Conservation (phyloP, 2,113 vertebrate genomes). For the Callocephalon fimbriatum region DNA sequence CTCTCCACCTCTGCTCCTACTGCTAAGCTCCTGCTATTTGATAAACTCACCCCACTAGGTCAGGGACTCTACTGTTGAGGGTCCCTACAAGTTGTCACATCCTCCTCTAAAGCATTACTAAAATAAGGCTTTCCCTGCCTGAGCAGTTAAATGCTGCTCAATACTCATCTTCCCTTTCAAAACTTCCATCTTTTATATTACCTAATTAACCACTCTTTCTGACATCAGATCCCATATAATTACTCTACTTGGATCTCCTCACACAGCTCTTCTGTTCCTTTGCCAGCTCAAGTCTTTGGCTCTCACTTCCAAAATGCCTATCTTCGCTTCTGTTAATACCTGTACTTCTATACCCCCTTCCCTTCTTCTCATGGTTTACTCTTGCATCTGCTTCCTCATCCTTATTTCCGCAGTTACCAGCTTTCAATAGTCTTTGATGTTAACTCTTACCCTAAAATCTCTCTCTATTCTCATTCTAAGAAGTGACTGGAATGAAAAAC, state of each 20-base stretch:
- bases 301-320: conserved; percentile 20
- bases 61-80: neutral
- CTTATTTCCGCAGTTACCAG: neutral
- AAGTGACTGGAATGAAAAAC: neutral
- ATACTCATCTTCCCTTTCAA: neutral
- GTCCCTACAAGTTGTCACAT: neutral
- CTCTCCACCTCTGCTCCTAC: neutral
- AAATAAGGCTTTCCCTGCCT: neutral
- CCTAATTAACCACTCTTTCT: conserved; percentile 28
- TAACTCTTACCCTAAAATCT: neutral
- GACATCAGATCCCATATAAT: conserved; percentile 50
- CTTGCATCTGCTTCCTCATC: conserved; percentile 10
- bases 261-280: neutral
- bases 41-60: neutral
- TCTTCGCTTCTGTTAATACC: conserved; percentile 9
- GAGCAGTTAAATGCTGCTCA: neutral
- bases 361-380: conserved; percentile 8
- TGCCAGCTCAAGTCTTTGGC: conserved; percentile 29
- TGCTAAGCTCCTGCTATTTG: neutral
- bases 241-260: conserved; percentile 25
- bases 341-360: neutral
- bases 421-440: neutral
- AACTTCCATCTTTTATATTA: neutral
- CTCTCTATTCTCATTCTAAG: neutral
- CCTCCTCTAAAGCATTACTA: neutral